These are phyloP conservation scores for Podargus strigoides DNA, from an alignment of 2,797 vertebrate species.

Conservation along the genomic window DNA sequence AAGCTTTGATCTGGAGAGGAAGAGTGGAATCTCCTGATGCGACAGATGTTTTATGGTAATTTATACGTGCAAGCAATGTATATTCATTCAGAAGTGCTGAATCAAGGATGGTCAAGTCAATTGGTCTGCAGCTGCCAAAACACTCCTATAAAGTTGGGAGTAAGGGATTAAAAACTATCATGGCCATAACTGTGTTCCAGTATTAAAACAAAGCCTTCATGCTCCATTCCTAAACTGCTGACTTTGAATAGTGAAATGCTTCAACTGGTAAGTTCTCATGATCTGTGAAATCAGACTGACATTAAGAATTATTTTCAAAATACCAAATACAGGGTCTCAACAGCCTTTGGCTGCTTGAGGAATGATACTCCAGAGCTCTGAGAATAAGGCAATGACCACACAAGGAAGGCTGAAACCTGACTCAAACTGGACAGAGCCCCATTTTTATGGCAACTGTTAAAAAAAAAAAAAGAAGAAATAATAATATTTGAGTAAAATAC, in stretches of 20 bases:
- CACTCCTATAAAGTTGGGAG: neutral
- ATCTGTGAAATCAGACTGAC: neutral
- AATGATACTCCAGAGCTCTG: neutral
- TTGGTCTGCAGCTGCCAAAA: neutral
- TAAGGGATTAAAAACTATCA: neutral
- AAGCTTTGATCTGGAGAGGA: neutral
- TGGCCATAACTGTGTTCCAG: neutral
- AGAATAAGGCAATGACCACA: neutral
- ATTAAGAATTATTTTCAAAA: neutral
- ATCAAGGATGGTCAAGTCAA: neutral
- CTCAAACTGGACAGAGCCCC: neutral
- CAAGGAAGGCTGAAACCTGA: neutral
- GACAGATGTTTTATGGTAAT: neutral
- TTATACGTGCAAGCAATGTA: fast-evolving
- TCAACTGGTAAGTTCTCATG: neutral
- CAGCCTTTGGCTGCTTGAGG: neutral
- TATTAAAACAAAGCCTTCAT: neutral
- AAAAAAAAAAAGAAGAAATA: neutral
- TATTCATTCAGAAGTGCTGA: neutral
- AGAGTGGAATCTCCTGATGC: neutral
- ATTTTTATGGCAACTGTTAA: neutral
- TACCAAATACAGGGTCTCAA: neutral
- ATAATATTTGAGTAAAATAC: too few relatives aligned
- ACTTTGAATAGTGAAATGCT: neutral
- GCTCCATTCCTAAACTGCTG: neutral